Evolutionary conservation across 2,888 invertebrate genomes (phyloP).

Genomic region (Papilio protenor): DNA sequence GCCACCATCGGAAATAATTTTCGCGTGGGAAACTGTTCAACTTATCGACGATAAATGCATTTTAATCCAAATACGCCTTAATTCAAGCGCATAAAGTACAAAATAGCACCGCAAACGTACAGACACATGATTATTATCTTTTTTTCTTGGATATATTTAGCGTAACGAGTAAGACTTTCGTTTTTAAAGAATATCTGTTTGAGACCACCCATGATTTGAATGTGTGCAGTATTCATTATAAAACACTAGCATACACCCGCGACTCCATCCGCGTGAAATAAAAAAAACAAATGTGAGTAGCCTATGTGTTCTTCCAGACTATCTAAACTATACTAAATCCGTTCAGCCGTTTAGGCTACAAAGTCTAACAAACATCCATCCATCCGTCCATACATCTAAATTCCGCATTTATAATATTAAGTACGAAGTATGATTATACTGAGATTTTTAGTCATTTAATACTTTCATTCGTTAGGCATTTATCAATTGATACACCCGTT

Average conservation of each 20-base stretch:
- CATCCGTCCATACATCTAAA: too few relatives aligned
- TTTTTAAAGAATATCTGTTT: conserved; percentile 51
- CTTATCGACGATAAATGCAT: conserved; percentile 42
- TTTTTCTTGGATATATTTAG: conserved; percentile 71
- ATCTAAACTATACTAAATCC: too few relatives aligned
- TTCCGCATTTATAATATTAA: too few relatives aligned
- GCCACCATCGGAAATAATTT: conserved; percentile 67
- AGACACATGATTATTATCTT: conserved; percentile 48
- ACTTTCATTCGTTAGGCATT: conserved; percentile 41
- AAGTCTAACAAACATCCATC: too few relatives aligned
- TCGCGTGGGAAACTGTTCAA: conserved; percentile 74
- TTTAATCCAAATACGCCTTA: conserved; percentile 44
- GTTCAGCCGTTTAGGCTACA: too few relatives aligned
- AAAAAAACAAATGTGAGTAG: too few relatives aligned
- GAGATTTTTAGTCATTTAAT: conserved; percentile 44
- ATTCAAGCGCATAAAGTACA: conserved; percentile 46
- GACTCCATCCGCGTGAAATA: too few relatives aligned
- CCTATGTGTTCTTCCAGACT: too few relatives aligned
- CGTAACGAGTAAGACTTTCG: conserved; percentile 64
- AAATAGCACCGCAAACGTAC: conserved; percentile 25
- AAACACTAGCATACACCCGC: too few relatives aligned
- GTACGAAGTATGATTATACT: too few relatives aligned
- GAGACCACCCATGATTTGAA: conserved; percentile 59
- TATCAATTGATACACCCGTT: conserved; percentile 51
- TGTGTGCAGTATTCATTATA: conserved; percentile 31